Conservation (phyloP, 2,888 invertebrate genomes). For the Trypoxylon attenuatum region DNA sequence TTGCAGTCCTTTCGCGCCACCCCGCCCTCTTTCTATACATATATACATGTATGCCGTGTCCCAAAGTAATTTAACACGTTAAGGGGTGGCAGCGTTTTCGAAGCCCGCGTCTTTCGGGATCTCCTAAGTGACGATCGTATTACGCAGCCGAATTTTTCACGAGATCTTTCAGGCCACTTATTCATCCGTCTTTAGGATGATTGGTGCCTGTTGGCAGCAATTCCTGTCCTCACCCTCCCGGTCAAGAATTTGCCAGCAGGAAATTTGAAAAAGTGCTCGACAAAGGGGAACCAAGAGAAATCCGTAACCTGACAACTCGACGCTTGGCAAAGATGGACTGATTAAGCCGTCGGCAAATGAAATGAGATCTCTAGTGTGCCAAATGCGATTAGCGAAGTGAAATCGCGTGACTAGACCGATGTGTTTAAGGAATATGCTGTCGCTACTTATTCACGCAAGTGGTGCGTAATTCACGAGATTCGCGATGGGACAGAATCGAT, state of each 20-base stretch:
- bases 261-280: neutral
- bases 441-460: slow-evolving; percentile 23
- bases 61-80: slow-evolving; percentile 71
- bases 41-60: slow-evolving; percentile 39
- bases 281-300: neutral
- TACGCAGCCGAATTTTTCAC: slow-evolving; percentile 57
- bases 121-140: slow-evolving; percentile 65
- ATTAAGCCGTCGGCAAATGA: slow-evolving; percentile 26
- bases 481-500: slow-evolving; percentile 44
- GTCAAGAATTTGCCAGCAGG: neutral
- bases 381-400: neutral
- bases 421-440: slow-evolving; percentile 4
- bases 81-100: slow-evolving; percentile 65
- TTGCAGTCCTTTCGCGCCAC: slow-evolving; percentile 59
- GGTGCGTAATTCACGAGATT: slow-evolving; percentile 41
- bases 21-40: slow-evolving; percentile 44
- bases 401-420: slow-evolving; percentile 32
- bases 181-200: slow-evolving; percentile 24
- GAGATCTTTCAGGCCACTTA: slow-evolving; percentile 27
- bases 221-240: neutral
- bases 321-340: neutral
- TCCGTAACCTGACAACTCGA: neutral
- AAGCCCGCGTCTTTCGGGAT: slow-evolving; percentile 59
- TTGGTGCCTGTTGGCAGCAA: neutral
- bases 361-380: slow-evolving; percentile 16